Conservation (phyloP, 1,140 invertebrate genomes). For the Magallana gigas region DNA sequence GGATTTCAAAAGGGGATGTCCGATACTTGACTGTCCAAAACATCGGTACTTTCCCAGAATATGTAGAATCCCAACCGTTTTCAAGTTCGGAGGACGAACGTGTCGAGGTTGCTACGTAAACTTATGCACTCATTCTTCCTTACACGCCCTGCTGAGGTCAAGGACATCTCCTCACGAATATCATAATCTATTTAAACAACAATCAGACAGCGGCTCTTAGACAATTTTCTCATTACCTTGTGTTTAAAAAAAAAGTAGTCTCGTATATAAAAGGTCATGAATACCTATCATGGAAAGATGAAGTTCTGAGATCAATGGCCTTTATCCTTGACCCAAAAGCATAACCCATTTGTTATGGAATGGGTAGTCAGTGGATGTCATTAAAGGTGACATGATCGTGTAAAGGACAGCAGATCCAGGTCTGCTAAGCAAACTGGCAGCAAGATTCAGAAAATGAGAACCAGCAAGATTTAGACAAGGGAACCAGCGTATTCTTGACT, state of each 20-base stretch:
- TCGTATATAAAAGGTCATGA: neutral
- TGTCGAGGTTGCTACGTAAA: neutral
- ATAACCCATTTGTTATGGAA: neutral
- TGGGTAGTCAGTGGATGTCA: neutral
- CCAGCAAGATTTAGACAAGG: no score
- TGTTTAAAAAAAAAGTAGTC: neutral
- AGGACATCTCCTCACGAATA: slow-evolving; percentile 18
- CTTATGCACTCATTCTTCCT: neutral
- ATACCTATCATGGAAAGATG: neutral
- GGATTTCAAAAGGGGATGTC: neutral
- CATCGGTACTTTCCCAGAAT: neutral
- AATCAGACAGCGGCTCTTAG: neutral
- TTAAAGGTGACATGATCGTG: no score
- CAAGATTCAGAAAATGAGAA: no score
- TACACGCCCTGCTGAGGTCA: neutral
- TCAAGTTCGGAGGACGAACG: slow-evolving; percentile 2
- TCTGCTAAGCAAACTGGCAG: no score
- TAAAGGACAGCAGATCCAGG: no score
- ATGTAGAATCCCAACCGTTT: neutral
- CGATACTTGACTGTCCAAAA: neutral
- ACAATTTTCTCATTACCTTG: neutral
- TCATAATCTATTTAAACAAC: neutral
- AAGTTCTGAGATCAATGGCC: neutral
- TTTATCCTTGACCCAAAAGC: neutral
- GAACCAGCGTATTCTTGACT: no score